Conservation (phyloP, 2,888 invertebrate genomes). For the Eucriotettix oculatus region DNA sequence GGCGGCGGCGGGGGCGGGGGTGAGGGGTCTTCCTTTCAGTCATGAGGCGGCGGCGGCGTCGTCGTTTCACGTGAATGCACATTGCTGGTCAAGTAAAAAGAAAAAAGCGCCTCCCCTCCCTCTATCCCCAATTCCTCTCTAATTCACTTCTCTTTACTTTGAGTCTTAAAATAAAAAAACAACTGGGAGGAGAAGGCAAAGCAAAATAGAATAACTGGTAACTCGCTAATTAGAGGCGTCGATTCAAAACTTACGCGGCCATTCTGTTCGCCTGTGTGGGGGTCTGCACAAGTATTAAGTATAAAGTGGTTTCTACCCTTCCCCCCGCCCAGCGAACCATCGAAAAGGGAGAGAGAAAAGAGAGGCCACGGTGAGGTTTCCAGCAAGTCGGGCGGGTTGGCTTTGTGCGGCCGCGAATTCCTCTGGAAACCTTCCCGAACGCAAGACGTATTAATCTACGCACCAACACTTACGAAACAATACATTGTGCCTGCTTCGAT, state of each 20-base stretch:
- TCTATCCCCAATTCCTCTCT: too few species aligned
- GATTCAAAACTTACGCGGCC: neutral
- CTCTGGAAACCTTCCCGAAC: too few species aligned
- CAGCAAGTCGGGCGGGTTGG: too few species aligned
- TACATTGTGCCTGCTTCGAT: too few species aligned
- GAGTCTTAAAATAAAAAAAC: neutral
- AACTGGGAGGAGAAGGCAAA: neutral
- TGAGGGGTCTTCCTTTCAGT: neutral
- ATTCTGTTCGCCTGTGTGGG: neutral
- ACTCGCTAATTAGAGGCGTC: constrained; percentile 1
- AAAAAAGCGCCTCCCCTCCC: neutral
- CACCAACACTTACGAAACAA: too few species aligned
- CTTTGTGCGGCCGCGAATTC: too few species aligned
- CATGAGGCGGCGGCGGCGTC: neutral
- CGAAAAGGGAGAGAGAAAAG: too few species aligned
- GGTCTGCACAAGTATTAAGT: neutral
- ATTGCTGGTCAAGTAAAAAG: neutral
- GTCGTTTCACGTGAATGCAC: neutral
- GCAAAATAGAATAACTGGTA: neutral
- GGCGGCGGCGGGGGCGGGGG: too few species aligned
- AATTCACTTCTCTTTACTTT: neutral
- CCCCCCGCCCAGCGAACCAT: neutral
- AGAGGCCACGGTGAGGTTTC: too few species aligned
- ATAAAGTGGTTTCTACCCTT: neutral
- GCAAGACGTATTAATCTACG: too few species aligned